Evolutionary conservation across 1,140 invertebrate genomes (phyloP), one percentile per base, ranked within the genome.

Genomic region (Amphibalanus amphitrite): DNA sequence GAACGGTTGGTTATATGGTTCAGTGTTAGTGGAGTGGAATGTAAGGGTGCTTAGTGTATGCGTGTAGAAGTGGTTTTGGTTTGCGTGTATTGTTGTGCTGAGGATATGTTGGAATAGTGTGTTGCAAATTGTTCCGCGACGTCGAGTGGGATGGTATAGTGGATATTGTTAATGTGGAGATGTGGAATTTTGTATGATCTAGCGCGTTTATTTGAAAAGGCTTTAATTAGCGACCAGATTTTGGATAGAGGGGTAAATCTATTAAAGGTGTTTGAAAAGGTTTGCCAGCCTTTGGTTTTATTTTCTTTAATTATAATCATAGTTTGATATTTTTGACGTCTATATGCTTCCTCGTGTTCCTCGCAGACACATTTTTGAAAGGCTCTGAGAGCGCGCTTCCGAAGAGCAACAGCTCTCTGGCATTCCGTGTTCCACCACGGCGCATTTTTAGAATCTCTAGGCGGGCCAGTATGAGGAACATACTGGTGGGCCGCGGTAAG

Each of bases 1-100:
- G 6, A 20, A 59, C 1, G 47, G 20, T 23, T 6, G 6, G 47
- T 59, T 59, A 20, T 23, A 59, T 1, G 1, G 10, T 20, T 59
- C 47, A 13, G 47, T 23, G 47, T 59, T 59, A 23, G 10, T 59
- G 10, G 47, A 20, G 15, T 38, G 47, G 47, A 59, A 23, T 17
- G 47, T 59, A 59, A 59, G 47, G 47, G 47, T 59, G 47, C n/a
- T n/a, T n/a, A n/a, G n/a, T n/a, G n/a, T n/a, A n/a, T n/a, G 47
- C 47, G 20, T 59, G 4, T 59, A 20, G 23, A 20, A 20, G 47
- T 59, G 17, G 13, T 59, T 3, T 13, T 6, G 17, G 23, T 8
- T 1, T 59, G 20, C 47, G 47, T 20, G 47, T 59, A 59, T 20
- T 59, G 47, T 20, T 59, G 13, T 59, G 47, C 38, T 59, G 20